Evolutionary conservation across 2,888 invertebrate species (phyloP).

Genomic region (Luperina nickerlii): DNA sequence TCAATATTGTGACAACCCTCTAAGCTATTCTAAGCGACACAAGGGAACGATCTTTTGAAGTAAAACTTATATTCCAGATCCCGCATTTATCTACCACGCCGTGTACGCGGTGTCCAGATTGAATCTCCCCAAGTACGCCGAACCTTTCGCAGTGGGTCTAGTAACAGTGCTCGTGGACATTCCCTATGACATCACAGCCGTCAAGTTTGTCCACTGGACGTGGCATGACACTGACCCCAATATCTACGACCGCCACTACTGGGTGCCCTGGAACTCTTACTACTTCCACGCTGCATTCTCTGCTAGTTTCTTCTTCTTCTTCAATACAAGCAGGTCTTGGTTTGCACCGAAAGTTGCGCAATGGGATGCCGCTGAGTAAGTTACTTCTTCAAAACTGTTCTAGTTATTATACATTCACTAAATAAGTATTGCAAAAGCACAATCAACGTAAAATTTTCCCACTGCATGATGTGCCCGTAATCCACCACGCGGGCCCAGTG

Average conservation of each 20-base stretch:
- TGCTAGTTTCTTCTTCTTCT: slow-evolving; percentile 93
- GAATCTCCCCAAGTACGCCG: slow-evolving; percentile 90
- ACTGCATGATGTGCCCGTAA: background rate
- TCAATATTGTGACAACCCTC: background rate
- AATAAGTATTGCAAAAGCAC: background rate
- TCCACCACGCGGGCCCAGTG: background rate
- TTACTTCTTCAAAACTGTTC: background rate
- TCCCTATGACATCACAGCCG: slow-evolving; percentile 94
- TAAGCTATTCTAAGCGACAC: background rate
- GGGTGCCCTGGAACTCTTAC: slow-evolving; percentile 96
- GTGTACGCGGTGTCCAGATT: slow-evolving; percentile 90
- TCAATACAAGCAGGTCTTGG: slow-evolving; percentile 90
- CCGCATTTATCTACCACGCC: slow-evolving; percentile 91
- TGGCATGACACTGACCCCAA: slow-evolving; percentile 95
- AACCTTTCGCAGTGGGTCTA: slow-evolving; percentile 93
- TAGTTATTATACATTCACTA: background rate
- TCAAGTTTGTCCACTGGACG: slow-evolving; percentile 95
- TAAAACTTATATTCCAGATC: slow-evolving; percentile 81
- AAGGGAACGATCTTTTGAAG: background rate
- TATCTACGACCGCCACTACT: slow-evolving; percentile 93
- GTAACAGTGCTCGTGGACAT: slow-evolving; percentile 93
- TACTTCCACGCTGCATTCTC: slow-evolving; percentile 95
- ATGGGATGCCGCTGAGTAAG: slow-evolving; percentile 91
- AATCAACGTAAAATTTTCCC: background rate
- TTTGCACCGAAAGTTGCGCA: slow-evolving; percentile 88